Conservation (phyloP, 2,797 vertebrate species). For the Carapus acus region DNA sequence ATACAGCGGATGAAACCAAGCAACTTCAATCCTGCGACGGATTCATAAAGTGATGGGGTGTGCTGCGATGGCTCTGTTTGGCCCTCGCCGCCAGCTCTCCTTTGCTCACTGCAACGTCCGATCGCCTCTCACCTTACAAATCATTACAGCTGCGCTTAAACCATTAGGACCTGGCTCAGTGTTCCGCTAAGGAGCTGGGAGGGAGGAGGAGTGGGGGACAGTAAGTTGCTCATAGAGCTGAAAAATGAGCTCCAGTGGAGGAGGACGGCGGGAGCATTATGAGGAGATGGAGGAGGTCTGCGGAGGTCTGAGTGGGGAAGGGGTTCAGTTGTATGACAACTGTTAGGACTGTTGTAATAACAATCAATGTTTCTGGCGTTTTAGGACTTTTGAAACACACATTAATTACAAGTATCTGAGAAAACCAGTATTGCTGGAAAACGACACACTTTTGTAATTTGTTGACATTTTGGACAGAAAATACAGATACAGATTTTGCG, state of each 20-base stretch:
- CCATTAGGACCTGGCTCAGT: slow-evolving; percentile 57
- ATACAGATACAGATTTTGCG: too few species aligned
- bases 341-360: slow-evolving; percentile 42
- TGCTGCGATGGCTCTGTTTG: slow-evolving; percentile 44
- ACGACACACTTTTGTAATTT: too few species aligned
- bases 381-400: too few species aligned
- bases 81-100: slow-evolving; percentile 29
- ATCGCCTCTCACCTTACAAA: slow-evolving; percentile 73
- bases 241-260: slow-evolving; percentile 60
- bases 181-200: slow-evolving; percentile 7
- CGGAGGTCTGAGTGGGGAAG: slow-evolving; percentile 33
- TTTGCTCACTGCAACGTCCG: slow-evolving; percentile 38
- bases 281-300: slow-evolving; percentile 34
- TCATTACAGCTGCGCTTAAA: slow-evolving; percentile 69
- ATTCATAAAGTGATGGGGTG: slow-evolving; percentile 61
- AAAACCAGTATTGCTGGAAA: too few species aligned
- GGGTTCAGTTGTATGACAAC: slow-evolving; percentile 43
- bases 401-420: too few species aligned
- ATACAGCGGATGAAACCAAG: slow-evolving; percentile 7
- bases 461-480: too few species aligned
- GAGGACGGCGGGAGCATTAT: slow-evolving; percentile 45
- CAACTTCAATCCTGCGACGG: slow-evolving; percentile 28
- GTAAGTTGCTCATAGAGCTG: slow-evolving; percentile 47
- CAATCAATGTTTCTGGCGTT: slow-evolving; percentile 28
- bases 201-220: slow-evolving; percentile 25